These are phyloP conservation scores for Auanema freiburgensis DNA, from an alignment of 2,888 invertebrate genomes.

Conservation along the genomic window DNA sequence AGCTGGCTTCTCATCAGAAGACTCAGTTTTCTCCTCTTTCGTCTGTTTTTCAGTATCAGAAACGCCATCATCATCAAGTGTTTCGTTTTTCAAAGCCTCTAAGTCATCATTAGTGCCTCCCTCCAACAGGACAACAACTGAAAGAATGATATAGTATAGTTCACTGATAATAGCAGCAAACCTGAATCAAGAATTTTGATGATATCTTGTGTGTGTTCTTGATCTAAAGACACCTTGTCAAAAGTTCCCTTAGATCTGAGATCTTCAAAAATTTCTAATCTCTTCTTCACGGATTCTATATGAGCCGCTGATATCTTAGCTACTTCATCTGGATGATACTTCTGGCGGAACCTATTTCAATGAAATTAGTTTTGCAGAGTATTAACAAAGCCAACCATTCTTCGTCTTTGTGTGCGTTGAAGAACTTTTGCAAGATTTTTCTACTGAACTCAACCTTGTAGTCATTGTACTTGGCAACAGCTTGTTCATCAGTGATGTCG, in stretches of 20 bases:
- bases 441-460: constrained; percentile 95
- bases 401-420: constrained; percentile 97
- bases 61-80: constrained; percentile 52
- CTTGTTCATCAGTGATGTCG: constrained; percentile 89
- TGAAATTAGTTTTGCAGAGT: background rate
- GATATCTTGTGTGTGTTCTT: constrained; percentile 77
- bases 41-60: constrained; percentile 67
- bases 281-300: constrained; percentile 73
- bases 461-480: constrained; percentile 92
- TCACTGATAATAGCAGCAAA: constrained; percentile 29
- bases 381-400: constrained; percentile 79
- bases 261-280: constrained; percentile 85
- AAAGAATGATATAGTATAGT: constrained; percentile 16
- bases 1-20: constrained; percentile 11
- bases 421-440: constrained; percentile 96
- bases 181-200: constrained; percentile 85
- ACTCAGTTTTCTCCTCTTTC: constrained; percentile 29
- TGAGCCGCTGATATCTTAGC: constrained; percentile 86
- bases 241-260: constrained; percentile 75
- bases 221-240: constrained; percentile 80
- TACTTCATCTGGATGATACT: constrained; percentile 97
- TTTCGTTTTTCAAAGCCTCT: constrained; percentile 74
- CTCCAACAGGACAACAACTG: constrained; percentile 90
- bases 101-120: constrained; percentile 80
- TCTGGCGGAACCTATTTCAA: constrained; percentile 86